Evolutionary conservation across 2,113 vertebrate species (phyloP).

Genomic region (Cavia porcellus): DNA sequence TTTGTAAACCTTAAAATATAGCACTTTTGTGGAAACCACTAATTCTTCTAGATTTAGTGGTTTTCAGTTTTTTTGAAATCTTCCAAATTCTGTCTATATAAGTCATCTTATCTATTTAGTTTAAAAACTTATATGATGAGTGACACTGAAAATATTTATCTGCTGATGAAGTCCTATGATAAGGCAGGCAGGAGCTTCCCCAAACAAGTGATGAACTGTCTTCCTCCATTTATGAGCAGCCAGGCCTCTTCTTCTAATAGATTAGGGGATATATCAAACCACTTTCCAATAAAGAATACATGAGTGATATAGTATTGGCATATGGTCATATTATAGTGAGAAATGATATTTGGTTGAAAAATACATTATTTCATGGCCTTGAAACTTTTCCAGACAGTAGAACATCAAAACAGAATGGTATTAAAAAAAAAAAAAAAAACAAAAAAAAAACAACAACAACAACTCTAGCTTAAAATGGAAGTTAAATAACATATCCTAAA

Average conservation of each 20-base stretch:
- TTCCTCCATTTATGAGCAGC: not conserved
- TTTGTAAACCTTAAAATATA: not conserved
- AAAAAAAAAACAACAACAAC: no score
- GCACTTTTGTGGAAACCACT: not conserved
- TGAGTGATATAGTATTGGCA: slow-evolving; percentile 50
- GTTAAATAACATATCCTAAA: slow-evolving; percentile 47
- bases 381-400: slow-evolving; percentile 61
- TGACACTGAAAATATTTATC: slow-evolving; percentile 5
- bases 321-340: slow-evolving; percentile 57
- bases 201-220: not conserved
- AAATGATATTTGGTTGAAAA: slow-evolving; percentile 65
- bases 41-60: not conserved
- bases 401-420: slow-evolving; percentile 66
- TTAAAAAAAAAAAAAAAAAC: no score
- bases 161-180: not conserved
- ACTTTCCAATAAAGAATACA: not conserved
- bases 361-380: slow-evolving; percentile 73
- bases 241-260: not conserved
- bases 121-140: not conserved
- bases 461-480: no score
- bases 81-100: not conserved
- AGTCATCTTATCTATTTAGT: not conserved
- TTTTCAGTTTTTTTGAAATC: not conserved
- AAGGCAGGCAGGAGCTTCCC: not conserved
- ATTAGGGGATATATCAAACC: slow-evolving; percentile 33